phyloP scores from a whole-genome alignment of 2,113 vertebrate genomes.

The Pelvicachromis taeniatus region DNA sequence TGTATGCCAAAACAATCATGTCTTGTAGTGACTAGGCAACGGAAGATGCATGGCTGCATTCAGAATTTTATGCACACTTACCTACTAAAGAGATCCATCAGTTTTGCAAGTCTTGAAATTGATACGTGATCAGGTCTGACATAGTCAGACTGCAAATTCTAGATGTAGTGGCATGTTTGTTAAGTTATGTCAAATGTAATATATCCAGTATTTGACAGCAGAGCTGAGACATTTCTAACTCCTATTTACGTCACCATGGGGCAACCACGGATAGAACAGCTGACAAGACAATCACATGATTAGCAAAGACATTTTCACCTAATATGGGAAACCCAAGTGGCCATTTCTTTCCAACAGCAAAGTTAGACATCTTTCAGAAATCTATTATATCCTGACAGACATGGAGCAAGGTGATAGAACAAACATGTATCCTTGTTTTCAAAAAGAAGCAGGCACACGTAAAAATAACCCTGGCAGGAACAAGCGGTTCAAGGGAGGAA shows the following conservation, averaged over 20 bases:
- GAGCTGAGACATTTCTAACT: background rate
- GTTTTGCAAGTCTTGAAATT: background rate
- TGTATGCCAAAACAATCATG: background rate
- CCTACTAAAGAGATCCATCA: background rate
- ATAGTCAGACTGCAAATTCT: background rate
- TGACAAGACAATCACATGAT: background rate
- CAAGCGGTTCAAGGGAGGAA: slow-evolving; percentile 38
- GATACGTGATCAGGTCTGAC: background rate
- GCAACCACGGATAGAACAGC: background rate
- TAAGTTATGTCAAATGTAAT: background rate
- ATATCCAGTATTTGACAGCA: background rate
- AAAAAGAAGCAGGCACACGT: slow-evolving; percentile 10
- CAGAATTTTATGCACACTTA: background rate
- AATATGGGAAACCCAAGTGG: background rate
- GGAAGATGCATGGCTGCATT: background rate
- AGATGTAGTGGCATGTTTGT: background rate
- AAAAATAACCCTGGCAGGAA: slow-evolving; percentile 39
- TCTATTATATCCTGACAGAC: background rate
- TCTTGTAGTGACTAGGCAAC: background rate
- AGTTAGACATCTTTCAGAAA: background rate
- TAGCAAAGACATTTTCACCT: background rate
- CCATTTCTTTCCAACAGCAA: background rate
- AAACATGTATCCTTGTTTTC: background rate
- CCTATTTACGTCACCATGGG: background rate
- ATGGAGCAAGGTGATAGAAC: background rate